Conservation (phyloP, 2,113 vertebrate species). For the Seriola dumerili region DNA sequence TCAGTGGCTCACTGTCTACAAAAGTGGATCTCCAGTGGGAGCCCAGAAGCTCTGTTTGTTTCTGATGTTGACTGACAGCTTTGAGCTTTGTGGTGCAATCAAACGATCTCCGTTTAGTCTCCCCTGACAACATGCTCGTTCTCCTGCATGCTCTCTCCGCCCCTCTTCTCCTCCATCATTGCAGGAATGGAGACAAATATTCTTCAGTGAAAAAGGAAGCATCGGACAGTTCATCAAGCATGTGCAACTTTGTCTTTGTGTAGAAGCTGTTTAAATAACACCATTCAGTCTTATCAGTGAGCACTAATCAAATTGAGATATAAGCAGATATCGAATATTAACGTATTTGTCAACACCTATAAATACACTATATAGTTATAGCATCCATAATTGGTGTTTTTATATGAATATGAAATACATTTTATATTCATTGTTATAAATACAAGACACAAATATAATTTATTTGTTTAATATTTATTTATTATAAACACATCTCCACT, state of each 20-base stretch:
- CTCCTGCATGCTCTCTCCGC: conserved; percentile 11
- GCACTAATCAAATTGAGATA: not conserved
- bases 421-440: not conserved
- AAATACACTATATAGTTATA: not conserved
- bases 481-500: too few species aligned
- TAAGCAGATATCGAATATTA: not conserved
- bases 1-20: conserved; percentile 23
- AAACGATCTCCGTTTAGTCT: conserved; percentile 31
- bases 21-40: conserved; percentile 37
- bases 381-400: not conserved
- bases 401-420: not conserved
- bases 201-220: not conserved
- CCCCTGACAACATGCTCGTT: conserved; percentile 41
- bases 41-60: conserved; percentile 25
- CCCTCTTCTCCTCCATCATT: conserved; percentile 36
- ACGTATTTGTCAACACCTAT: not conserved
- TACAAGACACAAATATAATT: not conserved
- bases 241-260: not conserved
- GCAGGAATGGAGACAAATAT: conserved; percentile 46
- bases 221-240: conserved; percentile 10
- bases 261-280: not conserved
- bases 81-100: conserved; percentile 67
- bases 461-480: not conserved
- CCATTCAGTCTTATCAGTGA: not conserved
- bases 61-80: conserved; percentile 72